These are phyloP conservation scores for Spinibarbus caldwelli DNA, from an alignment of 2,797 vertebrate genomes.

Conservation along the genomic window DNA sequence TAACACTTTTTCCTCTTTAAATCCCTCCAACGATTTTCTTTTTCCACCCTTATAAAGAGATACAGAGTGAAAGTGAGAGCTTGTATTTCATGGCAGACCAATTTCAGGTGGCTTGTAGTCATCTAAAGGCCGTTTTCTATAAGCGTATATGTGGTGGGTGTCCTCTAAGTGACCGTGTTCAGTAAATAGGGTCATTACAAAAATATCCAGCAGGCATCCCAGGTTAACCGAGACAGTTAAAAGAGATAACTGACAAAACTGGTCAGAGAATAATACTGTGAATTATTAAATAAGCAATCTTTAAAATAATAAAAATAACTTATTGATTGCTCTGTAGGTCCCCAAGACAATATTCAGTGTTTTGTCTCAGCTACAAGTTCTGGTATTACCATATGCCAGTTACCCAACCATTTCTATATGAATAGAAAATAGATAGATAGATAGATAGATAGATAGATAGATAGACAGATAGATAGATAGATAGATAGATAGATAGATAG, in stretches of 20 bases:
- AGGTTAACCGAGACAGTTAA: constrained; percentile 17
- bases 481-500: background rate
- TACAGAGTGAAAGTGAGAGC: constrained; percentile 26
- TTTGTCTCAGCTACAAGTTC: background rate
- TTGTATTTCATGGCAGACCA: constrained; percentile 47
- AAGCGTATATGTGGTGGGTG: constrained; percentile 25
- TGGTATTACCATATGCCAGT: background rate
- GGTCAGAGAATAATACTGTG: background rate
- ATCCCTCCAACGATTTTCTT: constrained; percentile 1
- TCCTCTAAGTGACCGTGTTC: constrained; percentile 49
- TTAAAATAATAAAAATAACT: background rate
- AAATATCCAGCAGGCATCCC: constrained; percentile 44
- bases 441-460: background rate
- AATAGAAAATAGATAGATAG: background rate
- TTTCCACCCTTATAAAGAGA: constrained; percentile 30
- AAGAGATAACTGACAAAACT: constrained; percentile 2
- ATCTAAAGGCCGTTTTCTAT: constrained; percentile 36
- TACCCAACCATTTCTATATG: background rate
- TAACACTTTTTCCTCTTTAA: constrained; percentile 45
- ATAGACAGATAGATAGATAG: background rate
- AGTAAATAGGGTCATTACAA: constrained; percentile 50
- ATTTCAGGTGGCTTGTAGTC: constrained; percentile 56
- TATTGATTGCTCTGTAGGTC: background rate
- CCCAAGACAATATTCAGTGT: background rate
- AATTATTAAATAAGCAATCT: background rate